Percentiles rank a stretch among this genome's conserved stretches.
These are phyloP conservation scores for Pogonomyrmex barbatus DNA, from an alignment of 1,140 invertebrate genomes.

Conservation along the genomic window DNA sequence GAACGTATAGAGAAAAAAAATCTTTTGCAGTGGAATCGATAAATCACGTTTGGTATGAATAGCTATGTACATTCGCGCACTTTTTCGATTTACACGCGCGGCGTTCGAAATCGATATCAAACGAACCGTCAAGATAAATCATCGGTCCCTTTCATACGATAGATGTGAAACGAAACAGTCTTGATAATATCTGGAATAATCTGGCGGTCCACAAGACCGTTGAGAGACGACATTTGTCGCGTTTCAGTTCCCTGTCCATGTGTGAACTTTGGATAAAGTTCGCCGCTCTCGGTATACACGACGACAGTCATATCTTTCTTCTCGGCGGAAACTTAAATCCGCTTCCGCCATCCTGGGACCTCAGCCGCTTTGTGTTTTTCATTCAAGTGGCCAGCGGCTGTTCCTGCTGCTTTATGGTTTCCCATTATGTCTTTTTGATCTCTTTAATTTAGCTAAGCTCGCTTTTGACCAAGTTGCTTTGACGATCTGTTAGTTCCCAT, in stretches of 20 bases:
- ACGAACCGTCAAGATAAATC: slow-evolving; percentile 34
- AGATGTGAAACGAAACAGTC: neutral
- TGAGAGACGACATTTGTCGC: neutral
- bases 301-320: neutral
- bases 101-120: neutral
- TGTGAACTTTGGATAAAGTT: slow-evolving; percentile 28
- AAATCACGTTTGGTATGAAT: slow-evolving; percentile 17
- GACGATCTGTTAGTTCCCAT: neutral
- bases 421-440: slow-evolving; percentile 11
- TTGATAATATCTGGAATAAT: slow-evolving; percentile 23
- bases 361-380: slow-evolving; percentile 23
- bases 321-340: slow-evolving; percentile 32
- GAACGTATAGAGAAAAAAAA: neutral
- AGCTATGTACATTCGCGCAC: slow-evolving; percentile 7
- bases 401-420: neutral
- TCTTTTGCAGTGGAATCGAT: slow-evolving; percentile 16
- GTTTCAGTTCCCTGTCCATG: neutral
- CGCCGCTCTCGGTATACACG: neutral
- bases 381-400: slow-evolving; percentile 3
- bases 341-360: neutral
- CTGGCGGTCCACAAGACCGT: neutral
- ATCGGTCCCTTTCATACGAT: neutral
- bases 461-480: neutral
- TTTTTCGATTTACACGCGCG: neutral
- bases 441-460: slow-evolving; percentile 20